Conservation (phyloP, 1,140 invertebrate genomes). For the Leptinotarsa lineolata region DNA sequence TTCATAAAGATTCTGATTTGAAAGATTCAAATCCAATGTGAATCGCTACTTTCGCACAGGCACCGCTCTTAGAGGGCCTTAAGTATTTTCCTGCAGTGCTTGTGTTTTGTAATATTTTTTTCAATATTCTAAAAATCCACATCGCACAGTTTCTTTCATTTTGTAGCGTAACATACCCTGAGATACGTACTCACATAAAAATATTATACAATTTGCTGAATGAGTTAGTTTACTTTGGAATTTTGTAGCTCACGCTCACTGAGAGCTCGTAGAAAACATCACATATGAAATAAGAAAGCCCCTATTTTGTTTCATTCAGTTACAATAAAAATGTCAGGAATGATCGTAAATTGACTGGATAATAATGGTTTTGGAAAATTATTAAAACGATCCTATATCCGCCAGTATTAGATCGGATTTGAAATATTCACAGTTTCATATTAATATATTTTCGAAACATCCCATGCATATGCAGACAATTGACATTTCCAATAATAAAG, state of each 20-base stretch:
- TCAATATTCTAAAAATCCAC: no score
- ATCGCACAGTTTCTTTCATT: no score
- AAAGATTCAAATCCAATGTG: no score
- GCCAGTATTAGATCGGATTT: neutral
- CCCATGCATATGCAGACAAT: neutral
- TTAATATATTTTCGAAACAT: neutral
- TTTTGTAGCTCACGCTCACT: no score
- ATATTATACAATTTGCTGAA: no score
- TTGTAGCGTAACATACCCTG: no score
- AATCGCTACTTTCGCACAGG: no score
- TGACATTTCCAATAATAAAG: neutral
- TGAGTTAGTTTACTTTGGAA: no score
- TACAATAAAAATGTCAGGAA: neutral
- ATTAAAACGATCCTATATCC: neutral
- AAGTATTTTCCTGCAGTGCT: no score
- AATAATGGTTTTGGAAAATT: neutral
- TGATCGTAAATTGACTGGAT: neutral
- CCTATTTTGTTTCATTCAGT: neutral
- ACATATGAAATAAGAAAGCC: neutral
- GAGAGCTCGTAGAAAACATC: neutral
- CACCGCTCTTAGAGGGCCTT: no score
- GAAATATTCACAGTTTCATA: neutral
- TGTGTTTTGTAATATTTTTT: no score
- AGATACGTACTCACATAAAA: no score
- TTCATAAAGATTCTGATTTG: neutral